These are phyloP conservation scores for Caerostris extrusa DNA, from an alignment of 1,140 invertebrate genomes.

Conservation along the genomic window DNA sequence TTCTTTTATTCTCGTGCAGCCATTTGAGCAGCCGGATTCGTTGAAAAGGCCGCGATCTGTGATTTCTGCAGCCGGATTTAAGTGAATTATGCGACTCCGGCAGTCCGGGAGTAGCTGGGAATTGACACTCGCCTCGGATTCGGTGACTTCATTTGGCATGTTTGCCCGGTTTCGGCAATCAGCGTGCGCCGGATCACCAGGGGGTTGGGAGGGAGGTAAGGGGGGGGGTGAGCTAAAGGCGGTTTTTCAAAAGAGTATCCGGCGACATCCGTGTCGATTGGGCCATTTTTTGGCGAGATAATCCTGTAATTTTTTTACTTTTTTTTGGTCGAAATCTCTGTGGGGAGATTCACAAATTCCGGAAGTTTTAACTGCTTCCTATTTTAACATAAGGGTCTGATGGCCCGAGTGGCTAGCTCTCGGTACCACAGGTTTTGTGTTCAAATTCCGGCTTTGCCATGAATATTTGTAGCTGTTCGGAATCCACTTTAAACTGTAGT, in stretches of 20 bases:
- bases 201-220: neutral
- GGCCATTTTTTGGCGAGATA: conserved; percentile 21
- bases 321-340: neutral
- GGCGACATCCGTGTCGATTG: neutral
- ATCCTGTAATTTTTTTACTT: neutral
- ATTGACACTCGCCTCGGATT: conserved; percentile 68
- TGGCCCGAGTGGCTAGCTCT: too few species aligned
- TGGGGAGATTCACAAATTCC: neutral
- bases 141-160: conserved; percentile 72
- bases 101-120: neutral
- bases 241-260: conserved; percentile 16
- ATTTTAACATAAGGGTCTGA: too few species aligned
- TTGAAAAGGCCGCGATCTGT: conserved; percentile 46
- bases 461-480: too few species aligned
- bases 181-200: conserved; percentile 24
- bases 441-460: too few species aligned
- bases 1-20: conserved; percentile 19
- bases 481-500: too few species aligned
- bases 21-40: conserved; percentile 55
- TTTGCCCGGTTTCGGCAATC: conserved; percentile 68
- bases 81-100: conserved; percentile 53
- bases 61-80: conserved; percentile 59
- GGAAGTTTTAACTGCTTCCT: too few species aligned
- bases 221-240: neutral
- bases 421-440: too few species aligned